Base-by-base conservation (phyloP, 1,140 invertebrate species). In the Galendromus occidentalis region DNA sequence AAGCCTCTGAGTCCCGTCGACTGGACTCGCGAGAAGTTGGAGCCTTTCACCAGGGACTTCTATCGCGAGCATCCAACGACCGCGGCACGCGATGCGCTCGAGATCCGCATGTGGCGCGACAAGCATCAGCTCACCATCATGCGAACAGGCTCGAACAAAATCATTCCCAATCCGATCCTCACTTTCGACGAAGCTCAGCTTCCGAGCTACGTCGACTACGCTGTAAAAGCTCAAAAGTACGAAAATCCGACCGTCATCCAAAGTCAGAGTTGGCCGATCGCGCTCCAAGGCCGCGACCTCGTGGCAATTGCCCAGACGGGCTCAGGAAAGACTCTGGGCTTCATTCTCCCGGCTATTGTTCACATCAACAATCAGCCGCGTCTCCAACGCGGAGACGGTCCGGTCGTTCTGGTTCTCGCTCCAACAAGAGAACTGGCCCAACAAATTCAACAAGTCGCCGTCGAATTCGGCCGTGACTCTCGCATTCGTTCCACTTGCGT, bases 351-450 rank as follows among this genome's bases (percentile, higher is more conserved):
- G 45, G 76, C 75, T 30, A 76, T 82, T 67, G 72, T 81, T 29
- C 79, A 81, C 69, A 77, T 78, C 29, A 74, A 74, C 44, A 71
- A 74, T 65, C 79, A 80, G 66, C 73, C 74, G 39, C 72, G 73
- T 55, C 66, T 76, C 44, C 68, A 74, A 64, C 66, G 69, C 64
- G 74, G 74, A 66, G 77, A 77, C 72, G 77, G 76, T 67, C 76
- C 76, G 7, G 77, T 77, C 68, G 75, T 76, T 66, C 70, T 81
- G n/a, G 77, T 99, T 73, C 80, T 99, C 72, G 93, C 95, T 1
- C 96, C 96, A 1, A 98, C 96, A 44, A 84, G 95, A 77, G 96
- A 99, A 75, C 83, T 99, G 77, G 96, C 96, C 0, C 93, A 98
- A 74, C 96, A 99, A 78, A 99, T 99, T 71, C 92, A 98, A 78